These are phyloP conservation scores for Oncopodura yosiiana DNA, from an alignment of 1,140 invertebrate species.

Conservation along the genomic window DNA sequence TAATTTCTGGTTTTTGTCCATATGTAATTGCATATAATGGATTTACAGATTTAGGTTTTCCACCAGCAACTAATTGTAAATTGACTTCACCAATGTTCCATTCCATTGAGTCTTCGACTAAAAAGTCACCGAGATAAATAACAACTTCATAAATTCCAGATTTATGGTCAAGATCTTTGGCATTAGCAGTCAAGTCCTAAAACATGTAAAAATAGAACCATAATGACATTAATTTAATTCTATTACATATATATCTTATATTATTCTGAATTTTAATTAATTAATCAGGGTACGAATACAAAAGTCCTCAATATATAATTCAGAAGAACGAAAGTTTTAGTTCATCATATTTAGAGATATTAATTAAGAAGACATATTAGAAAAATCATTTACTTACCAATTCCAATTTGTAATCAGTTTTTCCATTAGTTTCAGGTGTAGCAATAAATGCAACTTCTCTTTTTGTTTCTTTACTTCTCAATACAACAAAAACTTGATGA, in stretches of 20 bases:
- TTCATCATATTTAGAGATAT: slow-evolving; percentile 20
- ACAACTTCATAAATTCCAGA: slow-evolving; percentile 74
- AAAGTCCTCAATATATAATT: no score
- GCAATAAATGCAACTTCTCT: slow-evolving; percentile 88
- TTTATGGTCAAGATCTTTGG: slow-evolving; percentile 65
- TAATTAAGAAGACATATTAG: background rate
- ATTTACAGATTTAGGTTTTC: slow-evolving; percentile 37
- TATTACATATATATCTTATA: background rate
- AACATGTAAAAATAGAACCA: slow-evolving; percentile 29
- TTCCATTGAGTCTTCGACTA: slow-evolving; percentile 75
- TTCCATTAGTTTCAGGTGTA: slow-evolving; percentile 67
- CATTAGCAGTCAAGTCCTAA: slow-evolving; percentile 67
- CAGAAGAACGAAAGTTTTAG: slow-evolving; percentile 31
- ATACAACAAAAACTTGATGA: slow-evolving; percentile 85
- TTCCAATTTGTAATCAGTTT: slow-evolving; percentile 73
- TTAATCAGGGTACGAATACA: no score
- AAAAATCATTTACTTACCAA: slow-evolving; percentile 51
- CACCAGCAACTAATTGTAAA: slow-evolving; percentile 56
- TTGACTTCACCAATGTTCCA: slow-evolving; percentile 71
- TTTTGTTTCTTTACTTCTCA: slow-evolving; percentile 53
- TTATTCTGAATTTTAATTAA: background rate
- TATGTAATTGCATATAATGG: slow-evolving; percentile 41
- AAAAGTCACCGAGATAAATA: slow-evolving; percentile 80
- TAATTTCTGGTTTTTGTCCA: slow-evolving; percentile 69
- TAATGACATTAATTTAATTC: background rate